These are phyloP conservation scores for Heterochromis multidens DNA, from an alignment of 2,113 vertebrate species.

Conservation along the genomic window DNA sequence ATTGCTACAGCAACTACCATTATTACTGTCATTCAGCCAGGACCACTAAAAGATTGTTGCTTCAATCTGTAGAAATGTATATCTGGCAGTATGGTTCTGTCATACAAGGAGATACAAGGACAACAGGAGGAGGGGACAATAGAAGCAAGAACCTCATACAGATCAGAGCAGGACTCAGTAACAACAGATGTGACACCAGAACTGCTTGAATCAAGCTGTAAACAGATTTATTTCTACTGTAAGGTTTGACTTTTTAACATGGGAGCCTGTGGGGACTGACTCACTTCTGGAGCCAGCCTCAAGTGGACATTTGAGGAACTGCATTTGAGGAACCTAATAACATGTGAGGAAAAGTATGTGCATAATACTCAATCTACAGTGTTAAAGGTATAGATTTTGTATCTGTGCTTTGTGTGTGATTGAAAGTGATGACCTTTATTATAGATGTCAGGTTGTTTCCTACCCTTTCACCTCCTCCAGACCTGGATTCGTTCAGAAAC, in stretches of 20 bases:
- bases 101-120: background rate
- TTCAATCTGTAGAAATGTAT: background rate
- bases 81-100: background rate
- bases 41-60: background rate
- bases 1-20: background rate
- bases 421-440: background rate
- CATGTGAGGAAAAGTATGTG: no score
- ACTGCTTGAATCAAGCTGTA: background rate
- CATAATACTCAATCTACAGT: no score
- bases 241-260: rapidly evolving
- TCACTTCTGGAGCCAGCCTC: no score
- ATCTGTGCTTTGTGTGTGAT: background rate
- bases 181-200: background rate
- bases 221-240: background rate
- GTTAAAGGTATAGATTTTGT: background rate
- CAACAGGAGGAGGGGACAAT: rapidly evolving
- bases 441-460: background rate
- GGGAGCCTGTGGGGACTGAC: background rate
- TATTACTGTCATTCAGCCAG: background rate
- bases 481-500: background rate
- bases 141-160: no score
- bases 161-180: background rate
- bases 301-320: no score
- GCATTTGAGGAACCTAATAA: no score
- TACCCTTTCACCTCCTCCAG: background rate